Evolutionary conservation across 2,797 vertebrate genomes (phyloP), one percentile per base, ranked within the genome.

Genomic region (Choloepus didactylus): DNA sequence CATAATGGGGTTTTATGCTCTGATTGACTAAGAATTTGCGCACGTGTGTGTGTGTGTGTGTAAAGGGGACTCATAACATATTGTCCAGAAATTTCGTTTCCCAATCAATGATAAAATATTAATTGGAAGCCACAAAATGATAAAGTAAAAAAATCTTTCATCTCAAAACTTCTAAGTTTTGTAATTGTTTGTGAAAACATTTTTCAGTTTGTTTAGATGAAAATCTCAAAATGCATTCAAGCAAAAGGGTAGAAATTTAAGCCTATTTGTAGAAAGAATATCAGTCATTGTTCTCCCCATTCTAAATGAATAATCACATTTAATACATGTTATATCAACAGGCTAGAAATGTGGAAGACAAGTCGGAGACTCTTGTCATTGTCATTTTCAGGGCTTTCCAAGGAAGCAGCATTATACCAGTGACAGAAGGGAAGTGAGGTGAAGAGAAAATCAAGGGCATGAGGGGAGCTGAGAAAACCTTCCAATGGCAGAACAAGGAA

Each of bases 81-180:
- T 62, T 73, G 21, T 9, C 19, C 31, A 82, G 41, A 25, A 75
- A 56, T 67, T 44, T 90, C 59, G 90, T 94, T 56, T 60, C 19
- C 73, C 21, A 88, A 15, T 10, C 59, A 41, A 25, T 84, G 31
- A 14, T 76, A 49, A 88, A 72, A 66, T 80, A 72, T 83, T 93
- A 92, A 62, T 73, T 62, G 84, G 62, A 92, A 95, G 54, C 31
- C 60, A 93, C 19, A 84, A 85, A 79, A 79, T 25, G 27, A 80
- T 44, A 76, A 77, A 60, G 66, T 6, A 77, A 90, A 60, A 70
- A 6, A 76, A 64, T 44, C 18, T 12, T 94, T 94, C 16, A 81
- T 75, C 60, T 93, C 35, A 90, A 73, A 70, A 73, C 1, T 79
- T 84, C 21, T 12, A 77, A 75, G 56, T 51, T 38, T 92, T 81